phyloP scores from a whole-genome alignment of 1,140 invertebrate species.

The Drosophila ironensis region DNA sequence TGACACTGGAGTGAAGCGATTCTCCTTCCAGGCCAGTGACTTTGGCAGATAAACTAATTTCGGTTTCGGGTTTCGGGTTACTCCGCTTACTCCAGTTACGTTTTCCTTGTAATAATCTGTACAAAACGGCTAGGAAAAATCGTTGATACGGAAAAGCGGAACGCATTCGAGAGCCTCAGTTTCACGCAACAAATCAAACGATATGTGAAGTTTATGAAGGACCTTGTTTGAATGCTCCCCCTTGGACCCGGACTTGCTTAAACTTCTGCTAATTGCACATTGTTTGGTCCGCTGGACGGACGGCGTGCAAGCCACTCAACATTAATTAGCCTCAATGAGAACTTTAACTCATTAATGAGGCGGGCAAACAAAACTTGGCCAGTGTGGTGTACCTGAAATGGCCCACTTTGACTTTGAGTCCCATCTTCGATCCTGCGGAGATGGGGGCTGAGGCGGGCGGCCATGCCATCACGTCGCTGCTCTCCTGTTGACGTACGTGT shows the following conservation, averaged over 20 bases:
- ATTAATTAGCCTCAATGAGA: slow-evolving; percentile 70
- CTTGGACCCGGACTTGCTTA: slow-evolving; percentile 8
- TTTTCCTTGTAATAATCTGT: no score
- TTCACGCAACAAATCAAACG: slow-evolving; percentile 6
- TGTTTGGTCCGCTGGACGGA: slow-evolving; percentile 48
- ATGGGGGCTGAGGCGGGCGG: no score
- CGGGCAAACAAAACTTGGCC: slow-evolving; percentile 55
- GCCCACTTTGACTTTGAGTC: neutral
- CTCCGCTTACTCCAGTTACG: neutral
- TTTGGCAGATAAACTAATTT: neutral
- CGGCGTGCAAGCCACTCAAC: slow-evolving; percentile 52
- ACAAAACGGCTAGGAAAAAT: no score
- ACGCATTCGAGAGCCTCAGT: no score
- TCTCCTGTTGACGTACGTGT: slow-evolving; percentile 65
- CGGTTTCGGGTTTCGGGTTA: neutral
- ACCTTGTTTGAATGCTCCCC: neutral
- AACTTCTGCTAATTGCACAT: slow-evolving; percentile 68
- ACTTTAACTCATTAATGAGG: slow-evolving; percentile 73
- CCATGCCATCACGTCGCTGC: slow-evolving; percentile 11
- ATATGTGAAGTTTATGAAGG: slow-evolving; percentile 16
- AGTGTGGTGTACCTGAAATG: slow-evolving; percentile 16
- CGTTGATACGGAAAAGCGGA: no score
- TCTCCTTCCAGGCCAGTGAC: neutral
- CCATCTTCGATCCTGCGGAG: neutral
- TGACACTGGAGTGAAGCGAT: neutral